Conservation (phyloP, 1,140 invertebrate genomes). For the Triops longicaudatus region DNA sequence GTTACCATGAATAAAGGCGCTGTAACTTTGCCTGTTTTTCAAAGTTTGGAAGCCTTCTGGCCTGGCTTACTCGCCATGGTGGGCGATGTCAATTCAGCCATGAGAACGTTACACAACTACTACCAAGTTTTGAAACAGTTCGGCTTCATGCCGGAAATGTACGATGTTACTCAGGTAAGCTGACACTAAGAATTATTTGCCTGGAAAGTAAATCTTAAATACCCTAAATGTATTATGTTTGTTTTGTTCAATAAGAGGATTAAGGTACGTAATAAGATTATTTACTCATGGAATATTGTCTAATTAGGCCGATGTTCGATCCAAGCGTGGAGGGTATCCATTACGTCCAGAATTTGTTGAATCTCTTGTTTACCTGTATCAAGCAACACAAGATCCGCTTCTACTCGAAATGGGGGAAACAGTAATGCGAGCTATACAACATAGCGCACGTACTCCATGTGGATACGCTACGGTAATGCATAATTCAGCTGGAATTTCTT, state of each 20-base stretch:
- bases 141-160: slow-evolving; percentile 95
- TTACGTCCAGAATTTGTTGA: slow-evolving; percentile 91
- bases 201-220: slow-evolving; percentile 30
- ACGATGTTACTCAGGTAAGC: slow-evolving; percentile 63
- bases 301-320: slow-evolving; percentile 60
- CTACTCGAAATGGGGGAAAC: slow-evolving; percentile 72
- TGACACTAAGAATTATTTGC: background rate
- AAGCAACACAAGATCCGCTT: slow-evolving; percentile 84
- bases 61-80: slow-evolving; percentile 87
- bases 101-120: slow-evolving; percentile 91
- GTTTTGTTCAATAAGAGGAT: too few species aligned
- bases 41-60: slow-evolving; percentile 97
- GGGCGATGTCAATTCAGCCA: slow-evolving; percentile 79
- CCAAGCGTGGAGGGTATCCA: slow-evolving; percentile 86
- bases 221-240: too few species aligned
- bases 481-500: background rate
- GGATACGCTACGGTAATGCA: slow-evolving; percentile 89
- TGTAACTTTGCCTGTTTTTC: slow-evolving; percentile 92
- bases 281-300: too few species aligned
- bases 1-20: slow-evolving; percentile 68
- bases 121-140: slow-evolving; percentile 93
- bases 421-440: slow-evolving; percentile 77
- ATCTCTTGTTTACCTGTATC: slow-evolving; percentile 93
- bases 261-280: too few species aligned
- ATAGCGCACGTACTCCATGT: slow-evolving; percentile 83